Percentiles rank a stretch among this genome's conserved stretches.
phyloP scores from a whole-genome alignment of 2,797 vertebrate species.

The Malurus leucopterus region DNA sequence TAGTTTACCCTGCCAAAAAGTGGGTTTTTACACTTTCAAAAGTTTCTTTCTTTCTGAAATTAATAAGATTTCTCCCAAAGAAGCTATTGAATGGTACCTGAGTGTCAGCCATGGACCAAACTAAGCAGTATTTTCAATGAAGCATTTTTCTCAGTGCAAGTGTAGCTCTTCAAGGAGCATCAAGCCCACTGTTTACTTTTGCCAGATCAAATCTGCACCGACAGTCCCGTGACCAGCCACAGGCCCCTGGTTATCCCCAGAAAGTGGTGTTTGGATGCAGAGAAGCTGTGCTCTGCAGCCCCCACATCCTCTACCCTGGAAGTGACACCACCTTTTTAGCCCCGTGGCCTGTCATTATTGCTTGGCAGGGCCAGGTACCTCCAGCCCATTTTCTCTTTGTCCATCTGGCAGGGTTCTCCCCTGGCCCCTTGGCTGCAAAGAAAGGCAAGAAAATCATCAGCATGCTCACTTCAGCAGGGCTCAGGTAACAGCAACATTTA shows the following conservation, averaged over 20 bases:
- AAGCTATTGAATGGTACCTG: not conserved
- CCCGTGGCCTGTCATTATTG: rapidly evolving
- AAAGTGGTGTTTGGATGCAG: not conserved
- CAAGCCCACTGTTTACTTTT: not conserved
- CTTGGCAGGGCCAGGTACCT: not conserved
- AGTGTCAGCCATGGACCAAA: rapidly evolving
- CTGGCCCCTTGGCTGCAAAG: not conserved
- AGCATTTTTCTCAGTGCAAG: not conserved
- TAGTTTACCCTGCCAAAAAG: not conserved
- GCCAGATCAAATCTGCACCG: not conserved
- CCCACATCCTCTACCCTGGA: not conserved
- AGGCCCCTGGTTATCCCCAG: not conserved
- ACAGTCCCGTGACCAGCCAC: not conserved
- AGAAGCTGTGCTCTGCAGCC: not conserved
- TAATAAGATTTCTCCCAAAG: not conserved
- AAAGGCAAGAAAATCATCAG: not conserved
- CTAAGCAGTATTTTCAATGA: not conserved
- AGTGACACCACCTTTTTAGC: not conserved
- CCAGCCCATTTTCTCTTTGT: not conserved
- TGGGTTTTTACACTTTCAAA: not conserved
- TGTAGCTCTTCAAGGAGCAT: not conserved
- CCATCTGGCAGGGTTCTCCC: not conserved
- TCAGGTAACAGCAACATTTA: not conserved
- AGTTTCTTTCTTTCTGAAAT: not conserved
- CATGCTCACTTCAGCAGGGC: not conserved